Base-by-base conservation (phyloP, 2,797 vertebrate species). In the Coregonus suidteri region DNA sequence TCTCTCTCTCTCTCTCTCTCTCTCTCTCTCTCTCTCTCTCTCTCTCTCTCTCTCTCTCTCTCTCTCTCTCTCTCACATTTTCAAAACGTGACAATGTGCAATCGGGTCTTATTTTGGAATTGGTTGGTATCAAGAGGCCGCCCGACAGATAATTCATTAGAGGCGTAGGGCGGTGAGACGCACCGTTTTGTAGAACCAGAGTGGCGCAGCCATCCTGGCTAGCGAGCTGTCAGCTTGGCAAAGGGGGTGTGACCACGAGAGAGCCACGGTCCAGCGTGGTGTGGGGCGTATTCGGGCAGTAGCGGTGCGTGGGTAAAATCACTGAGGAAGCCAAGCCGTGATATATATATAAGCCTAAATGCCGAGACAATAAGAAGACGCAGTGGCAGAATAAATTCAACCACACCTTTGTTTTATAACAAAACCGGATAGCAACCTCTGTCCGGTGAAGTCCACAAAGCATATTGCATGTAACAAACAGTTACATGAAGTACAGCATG, bases 1-100 rank as follows among this genome's bases (percentile, higher is more conserved):
- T 65, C 62, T 65, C 62, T 25, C 62, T 65, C 20, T 35, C 3
- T 4, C 35, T 37, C 35, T 37, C 35, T 34, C 3, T 34, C 7
- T 1, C 37, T 37, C n/a, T 67, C 65, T 34, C 65, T 67, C 20
- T 30, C 30, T 34, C 65, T 34, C 65, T 14, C 66, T 41, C 16
- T 68, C 66, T 68, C 31, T 68, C 15, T 68, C 34, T 68, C 25
- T 66, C 64, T 4, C 64, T 66, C 64, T 68, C 34, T 68, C 30
- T 37, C 15, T 68, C 14, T n/a, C 67, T 69, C 67, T 69, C 34
- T 18, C 34, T 9, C 3, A 16, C 7, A 16, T 16, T 41, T 18
- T 41, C 34, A 20, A 6, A 20, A 59, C 7, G 4, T 18, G 6
- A 18, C 54, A 59, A n/a, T 59, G 54, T 59, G 11, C 14, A 59